These are phyloP conservation scores for Chelonus insularis DNA, from an alignment of 1,140 invertebrate species.

Conservation along the genomic window DNA sequence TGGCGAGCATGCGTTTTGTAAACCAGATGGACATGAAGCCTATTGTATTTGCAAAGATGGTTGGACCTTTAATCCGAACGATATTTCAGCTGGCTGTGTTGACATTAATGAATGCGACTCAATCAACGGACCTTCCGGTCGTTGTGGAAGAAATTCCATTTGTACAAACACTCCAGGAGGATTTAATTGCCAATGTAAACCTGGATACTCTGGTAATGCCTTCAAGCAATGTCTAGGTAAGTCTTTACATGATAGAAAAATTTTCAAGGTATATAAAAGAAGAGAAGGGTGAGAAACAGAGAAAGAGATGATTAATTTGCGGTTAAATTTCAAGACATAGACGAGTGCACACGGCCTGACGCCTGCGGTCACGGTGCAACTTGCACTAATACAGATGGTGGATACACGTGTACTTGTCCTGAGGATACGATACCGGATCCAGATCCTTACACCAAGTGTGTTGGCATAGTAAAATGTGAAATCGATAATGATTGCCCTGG, in stretches of 20 bases:
- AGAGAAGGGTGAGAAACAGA: not conserved
- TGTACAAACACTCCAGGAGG: constrained; percentile 82
- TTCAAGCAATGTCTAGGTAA: constrained; percentile 72
- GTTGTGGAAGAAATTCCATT: constrained; percentile 81
- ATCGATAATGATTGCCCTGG: constrained; percentile 80
- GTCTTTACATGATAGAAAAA: constrained; percentile 1
- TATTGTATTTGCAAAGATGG: constrained; percentile 92
- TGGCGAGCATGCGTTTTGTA: constrained; percentile 85
- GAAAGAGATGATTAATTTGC: constrained; percentile 1
- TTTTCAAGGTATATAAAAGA: not conserved
- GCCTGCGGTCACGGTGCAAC: constrained; percentile 78
- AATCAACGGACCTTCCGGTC: constrained; percentile 73
- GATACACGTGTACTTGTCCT: constrained; percentile 79
- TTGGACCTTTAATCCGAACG: constrained; percentile 87
- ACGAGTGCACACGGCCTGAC: constrained; percentile 73
- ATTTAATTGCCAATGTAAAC: constrained; percentile 76
- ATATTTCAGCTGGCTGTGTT: constrained; percentile 85
- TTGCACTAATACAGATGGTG: constrained; percentile 78
- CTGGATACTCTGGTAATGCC: constrained; percentile 79
- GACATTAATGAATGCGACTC: constrained; percentile 93
- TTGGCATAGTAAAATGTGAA: constrained; percentile 77
- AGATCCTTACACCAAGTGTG: constrained; percentile 76
- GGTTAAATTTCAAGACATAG: constrained; percentile 65
- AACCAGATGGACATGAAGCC: constrained; percentile 83
- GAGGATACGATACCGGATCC: constrained; percentile 80